phyloP scores from a whole-genome alignment of 2,797 vertebrate species.

The Ctenopoma kingsleyae region DNA sequence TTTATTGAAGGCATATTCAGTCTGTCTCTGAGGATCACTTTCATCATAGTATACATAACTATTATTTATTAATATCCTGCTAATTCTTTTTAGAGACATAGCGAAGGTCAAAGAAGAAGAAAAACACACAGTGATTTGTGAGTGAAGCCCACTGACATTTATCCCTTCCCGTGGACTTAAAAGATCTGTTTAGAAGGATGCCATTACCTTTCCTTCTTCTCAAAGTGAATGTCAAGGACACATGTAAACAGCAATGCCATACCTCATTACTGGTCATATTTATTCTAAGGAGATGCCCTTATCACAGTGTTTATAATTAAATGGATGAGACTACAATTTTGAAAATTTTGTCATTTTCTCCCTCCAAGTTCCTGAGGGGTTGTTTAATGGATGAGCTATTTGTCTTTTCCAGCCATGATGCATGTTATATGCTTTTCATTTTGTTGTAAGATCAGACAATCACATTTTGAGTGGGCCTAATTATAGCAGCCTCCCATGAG shows the following conservation, averaged over 20 bases:
- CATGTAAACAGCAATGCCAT: conserved; percentile 76
- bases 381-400: conserved; percentile 66
- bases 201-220: conserved; percentile 60
- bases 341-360: conserved; percentile 66
- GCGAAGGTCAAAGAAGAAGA: conserved; percentile 79
- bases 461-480: conserved; percentile 65
- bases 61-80: conserved; percentile 74
- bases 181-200: conserved; percentile 78
- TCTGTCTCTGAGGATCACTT: conserved; percentile 67
- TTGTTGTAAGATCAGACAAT: conserved; percentile 66
- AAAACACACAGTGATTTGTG: conserved; percentile 75
- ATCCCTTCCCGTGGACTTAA: conserved; percentile 76
- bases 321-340: conserved; percentile 71
- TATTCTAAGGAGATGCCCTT: conserved; percentile 79
- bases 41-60: conserved; percentile 64
- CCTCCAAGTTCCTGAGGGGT: conserved; percentile 36
- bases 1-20: conserved; percentile 63
- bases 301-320: conserved; percentile 79
- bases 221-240: conserved; percentile 86
- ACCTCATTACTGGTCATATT: conserved; percentile 82
- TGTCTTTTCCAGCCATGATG: conserved; percentile 61
- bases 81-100: conserved; percentile 70
- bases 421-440: conserved; percentile 61
- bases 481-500: conserved; percentile 70
- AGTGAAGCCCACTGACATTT: conserved; percentile 83